A percentile compares a stretch with the other conserved stretches of the same genome.
Evolutionary conservation across 2,888 invertebrate species (phyloP).

Genomic region (Dysmachus trigonus): DNA sequence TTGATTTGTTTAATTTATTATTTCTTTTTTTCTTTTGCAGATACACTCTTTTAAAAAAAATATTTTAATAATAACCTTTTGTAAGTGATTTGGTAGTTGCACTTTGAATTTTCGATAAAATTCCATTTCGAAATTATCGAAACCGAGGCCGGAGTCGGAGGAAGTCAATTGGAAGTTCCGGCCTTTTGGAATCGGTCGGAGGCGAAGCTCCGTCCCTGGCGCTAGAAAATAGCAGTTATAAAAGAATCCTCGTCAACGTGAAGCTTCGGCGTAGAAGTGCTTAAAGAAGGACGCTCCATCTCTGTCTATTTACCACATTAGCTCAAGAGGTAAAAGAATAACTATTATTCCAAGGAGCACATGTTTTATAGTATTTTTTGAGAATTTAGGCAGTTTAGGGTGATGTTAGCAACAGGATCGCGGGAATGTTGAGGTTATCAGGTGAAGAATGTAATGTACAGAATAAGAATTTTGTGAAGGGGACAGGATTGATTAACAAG

Average conservation of each 20-base stretch:
- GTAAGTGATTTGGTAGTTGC: too few relatives aligned
- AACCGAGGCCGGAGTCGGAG: too few relatives aligned
- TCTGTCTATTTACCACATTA: neutral
- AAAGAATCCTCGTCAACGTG: neutral
- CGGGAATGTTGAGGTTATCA: neutral
- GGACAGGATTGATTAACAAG: neutral
- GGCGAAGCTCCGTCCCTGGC: too few relatives aligned
- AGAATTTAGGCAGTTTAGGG: neutral
- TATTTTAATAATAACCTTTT: too few relatives aligned
- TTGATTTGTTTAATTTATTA: too few relatives aligned
- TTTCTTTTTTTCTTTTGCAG: too few relatives aligned
- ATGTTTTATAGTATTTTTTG: neutral
- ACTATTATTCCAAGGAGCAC: neutral
- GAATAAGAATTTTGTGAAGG: neutral
- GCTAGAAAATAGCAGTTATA: too few relatives aligned
- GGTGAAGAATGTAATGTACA: neutral
- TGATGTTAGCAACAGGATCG: conserved; percentile 29
- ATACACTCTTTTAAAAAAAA: too few relatives aligned
- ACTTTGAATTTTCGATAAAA: too few relatives aligned
- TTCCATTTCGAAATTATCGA: too few relatives aligned
- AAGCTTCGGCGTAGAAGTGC: neutral
- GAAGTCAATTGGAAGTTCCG: too few relatives aligned
- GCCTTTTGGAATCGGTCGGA: too few relatives aligned
- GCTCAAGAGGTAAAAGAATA: neutral
- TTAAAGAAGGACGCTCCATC: neutral